Base-by-base conservation (phyloP, 2,113 vertebrate genomes). In the Porphyrio hochstetteri region DNA sequence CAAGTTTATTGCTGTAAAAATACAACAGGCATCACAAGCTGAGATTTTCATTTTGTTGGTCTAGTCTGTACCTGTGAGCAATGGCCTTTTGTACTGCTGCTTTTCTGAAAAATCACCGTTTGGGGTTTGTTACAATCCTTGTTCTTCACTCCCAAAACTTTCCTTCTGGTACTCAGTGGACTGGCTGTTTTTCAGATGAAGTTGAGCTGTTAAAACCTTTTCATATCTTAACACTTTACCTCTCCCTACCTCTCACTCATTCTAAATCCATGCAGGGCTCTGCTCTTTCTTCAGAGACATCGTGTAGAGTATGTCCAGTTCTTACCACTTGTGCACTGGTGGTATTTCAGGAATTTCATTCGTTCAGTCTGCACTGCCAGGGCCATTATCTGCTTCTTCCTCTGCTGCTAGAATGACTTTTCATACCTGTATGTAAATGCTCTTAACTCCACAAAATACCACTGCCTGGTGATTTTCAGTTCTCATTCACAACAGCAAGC, bases 261-360 rank as follows among this genome's bases (percentile, higher is more conserved):
- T 5, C 13, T 18, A 4, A 50, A 6, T 50, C 82, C 21, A 9
- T 21, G 65, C 35, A 3, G 28, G 46, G 36, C 10, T 61, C 10
- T 57, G 28, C n/a, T 28, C 50, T 72, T 38, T 24, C 29, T 60
- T 20, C 10, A 25, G 44, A 31, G 31, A 15, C 28, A 33, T 1
- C 1, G 0, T 4, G 4, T 18, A 14, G n/a, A 7, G 18, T n/a
- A 2, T 44, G 35, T 40, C 31, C 16, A 11, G 0, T 77, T 83
- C 57, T 36, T 86, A 56, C 36, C 52, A 21, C 15, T 67, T 86
- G 15, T 55, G 56, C 40, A 3, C 25, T 61, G 29, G 36, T 48
- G 35, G 6, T 59, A 4, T 40, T 67, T 67, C 38, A 64, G 60
- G 29, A 44, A 9, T 38, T 4, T 7, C 5, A 10, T 70, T 27